Evolutionary conservation across 2,113 vertebrate species (phyloP).

Genomic region (Paralichthys olivaceus): DNA sequence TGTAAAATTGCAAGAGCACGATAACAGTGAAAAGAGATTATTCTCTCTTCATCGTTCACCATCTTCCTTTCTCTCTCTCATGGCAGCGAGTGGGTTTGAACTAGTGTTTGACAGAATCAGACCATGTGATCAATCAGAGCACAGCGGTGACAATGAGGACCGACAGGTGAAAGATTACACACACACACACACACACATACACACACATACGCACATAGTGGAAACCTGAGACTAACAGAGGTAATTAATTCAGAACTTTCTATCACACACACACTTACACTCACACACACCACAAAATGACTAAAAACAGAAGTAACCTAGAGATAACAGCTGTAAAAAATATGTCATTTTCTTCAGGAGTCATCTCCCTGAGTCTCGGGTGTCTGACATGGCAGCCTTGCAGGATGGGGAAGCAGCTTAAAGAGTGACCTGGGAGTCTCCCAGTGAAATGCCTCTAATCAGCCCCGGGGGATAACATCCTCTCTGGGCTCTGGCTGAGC

Average conservation of each 20-base stretch:
- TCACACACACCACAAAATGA: slow-evolving; percentile 19
- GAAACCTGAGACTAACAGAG: slow-evolving; percentile 44
- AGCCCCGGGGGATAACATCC: slow-evolving; percentile 79
- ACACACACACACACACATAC: slow-evolving; percentile 16
- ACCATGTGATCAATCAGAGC: slow-evolving; percentile 78
- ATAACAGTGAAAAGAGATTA: slow-evolving; percentile 36
- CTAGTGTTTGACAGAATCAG: slow-evolving; percentile 74
- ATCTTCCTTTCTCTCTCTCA: slow-evolving; percentile 13
- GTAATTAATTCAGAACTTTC: slow-evolving; percentile 37
- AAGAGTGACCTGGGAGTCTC: slow-evolving; percentile 76
- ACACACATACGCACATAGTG: slow-evolving; percentile 10
- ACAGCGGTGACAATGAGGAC: slow-evolving; percentile 53
- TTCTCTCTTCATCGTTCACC: slow-evolving; percentile 9
- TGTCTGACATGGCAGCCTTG: slow-evolving; percentile 58
- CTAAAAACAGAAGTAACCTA: slow-evolving; percentile 32
- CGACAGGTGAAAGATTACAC: slow-evolving; percentile 56
- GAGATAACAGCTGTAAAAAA: slow-evolving; percentile 47
- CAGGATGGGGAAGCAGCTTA: slow-evolving; percentile 56
- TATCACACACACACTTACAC: slow-evolving; percentile 11
- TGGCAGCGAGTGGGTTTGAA: slow-evolving; percentile 40
- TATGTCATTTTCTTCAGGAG: slow-evolving; percentile 43
- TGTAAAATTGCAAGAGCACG: slow-evolving; percentile 25
- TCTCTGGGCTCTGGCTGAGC: slow-evolving; percentile 71
- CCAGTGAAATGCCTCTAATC: slow-evolving; percentile 80
- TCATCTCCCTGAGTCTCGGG: slow-evolving; percentile 47